Base-by-base conservation (phyloP, 2,888 invertebrate species). In the Callyntrura guangdongensis region DNA sequence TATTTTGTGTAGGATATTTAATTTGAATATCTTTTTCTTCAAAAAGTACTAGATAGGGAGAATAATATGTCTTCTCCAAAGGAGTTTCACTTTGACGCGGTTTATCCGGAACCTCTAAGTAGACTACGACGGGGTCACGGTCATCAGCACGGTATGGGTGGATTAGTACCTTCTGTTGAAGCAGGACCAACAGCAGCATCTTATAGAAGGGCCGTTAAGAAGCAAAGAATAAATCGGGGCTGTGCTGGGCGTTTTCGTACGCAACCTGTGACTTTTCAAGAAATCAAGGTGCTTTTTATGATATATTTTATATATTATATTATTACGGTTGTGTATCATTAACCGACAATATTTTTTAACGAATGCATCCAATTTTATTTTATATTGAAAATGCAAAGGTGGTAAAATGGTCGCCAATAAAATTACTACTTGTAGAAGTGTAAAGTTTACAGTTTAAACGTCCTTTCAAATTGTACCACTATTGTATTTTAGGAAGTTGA, bases 251-350 rank as follows among this genome's bases (percentile, higher is more conserved):
- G 94, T 25, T 94, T 94, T 86, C 92, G 94, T 93, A 97, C 97
- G 53, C 96, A 96, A 94, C 97, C 97, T 0, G 96, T 97, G 93
- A 97, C 97, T 69, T 97, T 97, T 95, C 96, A 97, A 61, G 97
- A 97, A 95, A 97, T 97, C 93, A 96, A 97, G 96, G 97, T 96
- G n/a, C n/a, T n/a, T n/a, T n/a, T n/a, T n/a, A 17, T 36, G 36
- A n/a, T 36, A 87, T 36, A 79, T 47, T 61, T 67, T 14, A 12
- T 22, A 11, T 47, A 22, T 74, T 47, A 8, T 22, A 3, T 1
- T 74, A 17, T 47, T 17, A 17, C 17, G n/a, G 36, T 12, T 72
- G 36, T 45, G 14, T 5, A 22, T n/a, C n/a, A n/a, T n/a, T n/a
- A n/a, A n/a, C n/a, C n/a, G n/a, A n/a, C n/a, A n/a, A n/a, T n/a